phyloP scores from a whole-genome alignment of 2,888 invertebrate species.

The Pristionchus entomophagus region DNA sequence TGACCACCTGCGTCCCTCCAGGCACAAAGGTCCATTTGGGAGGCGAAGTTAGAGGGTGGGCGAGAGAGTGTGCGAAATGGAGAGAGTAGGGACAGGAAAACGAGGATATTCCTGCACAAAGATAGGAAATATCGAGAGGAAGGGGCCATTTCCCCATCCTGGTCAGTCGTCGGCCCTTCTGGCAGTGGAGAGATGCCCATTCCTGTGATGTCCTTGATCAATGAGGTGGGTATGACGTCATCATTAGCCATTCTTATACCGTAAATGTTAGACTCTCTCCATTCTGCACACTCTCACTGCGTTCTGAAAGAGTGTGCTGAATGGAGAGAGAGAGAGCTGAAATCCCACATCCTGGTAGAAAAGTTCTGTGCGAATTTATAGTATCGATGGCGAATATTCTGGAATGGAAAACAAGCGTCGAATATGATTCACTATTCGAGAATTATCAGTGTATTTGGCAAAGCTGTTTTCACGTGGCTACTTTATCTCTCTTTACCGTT shows the following conservation, averaged over 20 bases:
- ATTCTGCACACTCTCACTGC: no score
- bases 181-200: neutral
- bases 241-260: neutral
- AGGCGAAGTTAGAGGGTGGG: neutral
- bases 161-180: slow-evolving; percentile 2
- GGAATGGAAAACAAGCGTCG: neutral
- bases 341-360: neutral
- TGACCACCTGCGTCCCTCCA: slow-evolving; percentile 27
- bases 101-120: slow-evolving; percentile 1
- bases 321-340: no score
- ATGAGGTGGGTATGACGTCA: neutral
- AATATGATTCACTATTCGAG: neutral
- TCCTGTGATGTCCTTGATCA: neutral
- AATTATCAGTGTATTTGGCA: slow-evolving; percentile 4
- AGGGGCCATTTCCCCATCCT: neutral
- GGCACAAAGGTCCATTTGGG: slow-evolving; percentile 33
- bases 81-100: neutral
- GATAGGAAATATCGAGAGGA: slow-evolving; percentile 11
- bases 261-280: no score
- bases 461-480: neutral
- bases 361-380: neutral
- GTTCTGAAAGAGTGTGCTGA: no score
- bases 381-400: neutral
- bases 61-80: neutral
- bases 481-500: neutral